A percentile compares a stretch with the other conserved stretches of the same genome.
phyloP scores from a whole-genome alignment of 23 tunicate genomes.

The Halocynthia aurantium region DNA sequence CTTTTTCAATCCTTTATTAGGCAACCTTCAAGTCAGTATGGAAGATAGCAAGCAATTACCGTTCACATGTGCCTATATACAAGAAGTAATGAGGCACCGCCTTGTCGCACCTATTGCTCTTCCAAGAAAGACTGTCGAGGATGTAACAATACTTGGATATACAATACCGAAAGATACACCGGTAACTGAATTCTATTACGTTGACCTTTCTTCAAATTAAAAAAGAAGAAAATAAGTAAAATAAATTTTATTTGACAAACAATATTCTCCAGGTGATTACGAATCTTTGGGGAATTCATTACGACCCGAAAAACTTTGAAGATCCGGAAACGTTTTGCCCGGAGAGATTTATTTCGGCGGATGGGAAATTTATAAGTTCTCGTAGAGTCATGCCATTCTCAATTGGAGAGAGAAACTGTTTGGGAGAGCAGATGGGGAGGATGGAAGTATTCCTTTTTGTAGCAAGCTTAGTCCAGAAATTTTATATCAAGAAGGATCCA shows the following conservation, averaged over 20 bases:
- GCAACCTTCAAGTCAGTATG: conserved; percentile 1
- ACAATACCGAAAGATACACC: conserved; percentile 8
- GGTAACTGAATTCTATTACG: background rate
- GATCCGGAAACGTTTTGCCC: background rate
- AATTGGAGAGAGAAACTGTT: conserved; percentile 6
- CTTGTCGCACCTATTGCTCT: background rate
- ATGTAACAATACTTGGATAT: background rate
- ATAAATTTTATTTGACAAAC: too few relatives aligned
- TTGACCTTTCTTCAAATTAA: too few relatives aligned
- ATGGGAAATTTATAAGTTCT: background rate
- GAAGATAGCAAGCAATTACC: background rate
- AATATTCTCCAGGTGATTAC: conserved; percentile 5
- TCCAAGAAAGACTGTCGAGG: conserved; percentile 1
- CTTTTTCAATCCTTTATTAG: background rate
- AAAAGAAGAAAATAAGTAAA: background rate
- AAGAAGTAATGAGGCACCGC: conserved; percentile 9
- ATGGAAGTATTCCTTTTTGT: conserved; percentile 1
- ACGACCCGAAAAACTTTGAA: background rate
- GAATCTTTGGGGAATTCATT: conserved; percentile 9
- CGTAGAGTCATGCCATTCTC: conserved; percentile 5
- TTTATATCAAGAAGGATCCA: background rate
- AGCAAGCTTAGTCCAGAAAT: background rate
- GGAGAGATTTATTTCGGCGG: background rate
- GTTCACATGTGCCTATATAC: conserved; percentile 2
- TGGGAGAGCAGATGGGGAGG: background rate